phyloP scores from a whole-genome alignment of 2,113 vertebrate species.

The Falco punctatus region DNA sequence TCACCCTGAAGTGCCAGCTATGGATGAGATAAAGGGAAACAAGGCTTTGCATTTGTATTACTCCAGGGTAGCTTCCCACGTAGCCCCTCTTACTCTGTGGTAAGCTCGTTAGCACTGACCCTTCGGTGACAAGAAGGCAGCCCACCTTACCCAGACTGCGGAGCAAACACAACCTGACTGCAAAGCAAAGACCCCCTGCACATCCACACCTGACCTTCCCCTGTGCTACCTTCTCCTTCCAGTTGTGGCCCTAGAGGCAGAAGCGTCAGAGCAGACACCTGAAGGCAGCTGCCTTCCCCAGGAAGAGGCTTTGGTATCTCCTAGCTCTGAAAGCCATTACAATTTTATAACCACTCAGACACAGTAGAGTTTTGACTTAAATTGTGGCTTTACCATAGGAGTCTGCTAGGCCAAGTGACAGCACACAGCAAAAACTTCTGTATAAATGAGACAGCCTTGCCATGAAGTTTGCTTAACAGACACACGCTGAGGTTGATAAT shows the following conservation, averaged over 20 bases:
- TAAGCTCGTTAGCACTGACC: background rate
- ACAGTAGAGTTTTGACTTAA: background rate
- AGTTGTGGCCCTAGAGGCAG: background rate
- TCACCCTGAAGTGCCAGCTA: background rate
- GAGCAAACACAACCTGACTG: background rate
- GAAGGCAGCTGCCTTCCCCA: background rate
- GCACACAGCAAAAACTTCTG: background rate
- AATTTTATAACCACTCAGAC: background rate
- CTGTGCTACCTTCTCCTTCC: background rate
- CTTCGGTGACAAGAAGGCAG: background rate
- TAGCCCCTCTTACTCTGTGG: background rate
- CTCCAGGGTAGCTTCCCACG: background rate
- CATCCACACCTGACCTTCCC: background rate
- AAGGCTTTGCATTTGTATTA: background rate
- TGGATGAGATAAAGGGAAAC: background rate
- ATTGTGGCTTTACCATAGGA: background rate
- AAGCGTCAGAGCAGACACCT: background rate
- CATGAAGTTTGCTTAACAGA: conserved; percentile 10
- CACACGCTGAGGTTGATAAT: background rate
- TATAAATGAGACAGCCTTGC: background rate
- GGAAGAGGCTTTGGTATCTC: background rate
- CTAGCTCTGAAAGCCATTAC: background rate
- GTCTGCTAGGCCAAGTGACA: background rate
- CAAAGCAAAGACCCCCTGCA: background rate
- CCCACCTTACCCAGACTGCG: background rate